Conservation (phyloP, 2,888 invertebrate genomes). For the Aricia artaxerxes region DNA sequence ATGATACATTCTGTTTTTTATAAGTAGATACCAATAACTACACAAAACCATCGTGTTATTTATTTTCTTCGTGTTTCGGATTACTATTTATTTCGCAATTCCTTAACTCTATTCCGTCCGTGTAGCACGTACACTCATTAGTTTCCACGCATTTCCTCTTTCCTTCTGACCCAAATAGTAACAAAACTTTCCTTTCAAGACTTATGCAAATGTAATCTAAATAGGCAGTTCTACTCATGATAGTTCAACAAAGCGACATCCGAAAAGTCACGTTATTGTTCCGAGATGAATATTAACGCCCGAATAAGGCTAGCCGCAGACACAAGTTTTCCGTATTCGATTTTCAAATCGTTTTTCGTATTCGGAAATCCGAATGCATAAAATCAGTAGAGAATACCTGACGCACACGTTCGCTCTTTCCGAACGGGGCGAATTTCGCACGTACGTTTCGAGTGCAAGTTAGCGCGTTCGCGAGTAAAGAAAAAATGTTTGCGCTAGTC, state of each 20-base stretch:
- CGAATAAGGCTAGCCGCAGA: conserved; percentile 40
- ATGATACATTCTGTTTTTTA: too few relatives aligned
- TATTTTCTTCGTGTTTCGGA: background rate
- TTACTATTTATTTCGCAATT: background rate
- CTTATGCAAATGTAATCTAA: conserved; percentile 29
- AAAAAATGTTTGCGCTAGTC: too few relatives aligned
- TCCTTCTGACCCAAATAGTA: conserved; percentile 4
- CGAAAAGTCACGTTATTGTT: conserved; percentile 50
- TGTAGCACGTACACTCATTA: conserved; percentile 3
- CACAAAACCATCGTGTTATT: background rate
- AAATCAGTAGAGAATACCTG: too few relatives aligned
- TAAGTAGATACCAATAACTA: too few relatives aligned
- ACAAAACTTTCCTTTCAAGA: conserved; percentile 1
- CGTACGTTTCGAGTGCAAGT: too few relatives aligned
- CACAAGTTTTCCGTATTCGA: too few relatives aligned
- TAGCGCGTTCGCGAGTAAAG: too few relatives aligned
- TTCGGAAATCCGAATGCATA: too few relatives aligned
- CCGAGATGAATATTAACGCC: conserved; percentile 77
- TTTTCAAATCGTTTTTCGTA: too few relatives aligned
- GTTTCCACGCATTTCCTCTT: background rate
- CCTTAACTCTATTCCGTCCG: background rate
- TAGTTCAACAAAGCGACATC: conserved; percentile 24
- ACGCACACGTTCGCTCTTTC: too few relatives aligned
- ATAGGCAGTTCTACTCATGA: background rate
- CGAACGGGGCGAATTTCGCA: too few relatives aligned